Evolutionary conservation across 1,140 invertebrate genomes (phyloP).

Genomic region (Periplaneta americana): DNA sequence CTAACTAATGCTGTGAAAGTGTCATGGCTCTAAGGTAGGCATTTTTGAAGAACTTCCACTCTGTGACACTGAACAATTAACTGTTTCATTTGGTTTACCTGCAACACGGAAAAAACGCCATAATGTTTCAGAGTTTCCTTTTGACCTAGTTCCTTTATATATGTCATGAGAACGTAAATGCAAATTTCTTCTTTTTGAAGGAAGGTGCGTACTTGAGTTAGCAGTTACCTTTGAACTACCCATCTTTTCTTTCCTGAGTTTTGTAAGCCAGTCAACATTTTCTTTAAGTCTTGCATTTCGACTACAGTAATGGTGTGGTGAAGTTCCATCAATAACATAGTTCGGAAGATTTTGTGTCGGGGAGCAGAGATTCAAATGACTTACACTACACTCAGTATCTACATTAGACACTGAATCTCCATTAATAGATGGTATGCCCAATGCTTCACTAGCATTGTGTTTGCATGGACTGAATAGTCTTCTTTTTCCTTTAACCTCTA

Average conservation of each 20-base stretch:
- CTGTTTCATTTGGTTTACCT: not conserved
- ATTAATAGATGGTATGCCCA: slow-evolving; percentile 16
- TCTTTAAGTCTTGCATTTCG: slow-evolving; percentile 50
- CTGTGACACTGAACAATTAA: not conserved
- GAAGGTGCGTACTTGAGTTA: slow-evolving; percentile 26
- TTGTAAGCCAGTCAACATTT: slow-evolving; percentile 65
- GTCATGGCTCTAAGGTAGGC: not conserved
- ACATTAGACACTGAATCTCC: not conserved
- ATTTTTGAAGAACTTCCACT: not conserved
- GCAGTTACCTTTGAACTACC: slow-evolving; percentile 22
- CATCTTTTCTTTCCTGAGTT: slow-evolving; percentile 49
- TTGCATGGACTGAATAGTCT: slow-evolving; percentile 24
- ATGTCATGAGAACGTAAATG: slow-evolving; percentile 35
- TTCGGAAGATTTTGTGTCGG: slow-evolving; percentile 72
- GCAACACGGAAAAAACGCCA: not conserved
- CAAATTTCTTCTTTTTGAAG: slow-evolving; percentile 26
- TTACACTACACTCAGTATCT: not conserved
- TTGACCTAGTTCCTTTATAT: slow-evolving; percentile 19
- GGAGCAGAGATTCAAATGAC: slow-evolving; percentile 39
- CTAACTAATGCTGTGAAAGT: not conserved
- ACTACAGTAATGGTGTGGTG: slow-evolving; percentile 58
- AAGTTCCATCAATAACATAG: slow-evolving; percentile 65
- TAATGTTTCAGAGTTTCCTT: not conserved
- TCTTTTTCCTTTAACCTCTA: slow-evolving; percentile 9
- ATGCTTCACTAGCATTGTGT: not conserved